Conservation (phyloP, 2,113 vertebrate species). For the Alethe castanea region DNA sequence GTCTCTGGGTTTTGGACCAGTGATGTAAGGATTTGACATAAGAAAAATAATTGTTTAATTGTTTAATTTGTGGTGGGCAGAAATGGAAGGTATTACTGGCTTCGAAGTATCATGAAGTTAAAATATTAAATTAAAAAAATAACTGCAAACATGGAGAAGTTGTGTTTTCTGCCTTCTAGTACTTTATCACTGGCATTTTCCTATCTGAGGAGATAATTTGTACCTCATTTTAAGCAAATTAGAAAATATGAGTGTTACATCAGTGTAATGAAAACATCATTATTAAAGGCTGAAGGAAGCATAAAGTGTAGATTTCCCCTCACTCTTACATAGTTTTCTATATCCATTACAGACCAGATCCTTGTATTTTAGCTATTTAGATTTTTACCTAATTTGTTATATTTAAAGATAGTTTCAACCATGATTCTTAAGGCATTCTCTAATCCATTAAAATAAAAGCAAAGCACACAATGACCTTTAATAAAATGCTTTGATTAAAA, state of each 20-base stretch:
- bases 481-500: constrained; percentile 48
- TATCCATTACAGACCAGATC: neutral
- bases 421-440: neutral
- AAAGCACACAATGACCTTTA: neutral
- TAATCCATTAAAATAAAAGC: neutral
- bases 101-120: neutral
- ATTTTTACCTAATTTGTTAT: neutral
- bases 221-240: neutral
- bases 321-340: neutral
- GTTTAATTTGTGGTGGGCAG: neutral
- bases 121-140: neutral
- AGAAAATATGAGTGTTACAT: neutral
- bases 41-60: neutral
- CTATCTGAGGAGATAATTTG: neutral
- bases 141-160: neutral
- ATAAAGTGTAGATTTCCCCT: neutral
- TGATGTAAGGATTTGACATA: neutral
- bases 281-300: neutral
- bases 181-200: neutral
- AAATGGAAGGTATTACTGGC: neutral
- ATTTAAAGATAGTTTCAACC: neutral
- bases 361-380: neutral
- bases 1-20: neutral
- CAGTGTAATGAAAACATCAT: neutral
- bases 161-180: neutral